phyloP scores from a whole-genome alignment of 1,140 invertebrate species.

The Leptopilina clavipes region DNA sequence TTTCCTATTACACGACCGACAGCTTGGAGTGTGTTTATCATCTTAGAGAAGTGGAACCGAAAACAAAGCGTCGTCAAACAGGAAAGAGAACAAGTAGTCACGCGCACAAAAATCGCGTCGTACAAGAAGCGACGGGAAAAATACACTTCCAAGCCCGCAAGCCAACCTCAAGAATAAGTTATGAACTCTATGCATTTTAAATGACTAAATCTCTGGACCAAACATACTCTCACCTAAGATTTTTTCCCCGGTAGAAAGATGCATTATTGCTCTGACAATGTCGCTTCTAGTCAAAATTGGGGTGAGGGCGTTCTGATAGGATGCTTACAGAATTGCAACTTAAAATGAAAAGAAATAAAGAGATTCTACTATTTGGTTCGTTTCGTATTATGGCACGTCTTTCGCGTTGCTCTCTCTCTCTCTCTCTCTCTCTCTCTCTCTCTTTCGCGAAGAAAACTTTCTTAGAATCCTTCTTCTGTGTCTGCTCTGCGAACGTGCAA shows the following conservation, averaged over 20 bases:
- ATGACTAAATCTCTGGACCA: constrained; percentile 68
- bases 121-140: constrained; percentile 35
- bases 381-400: background rate
- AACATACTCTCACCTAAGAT: constrained; percentile 61
- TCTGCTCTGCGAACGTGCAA: background rate
- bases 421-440: too few species aligned
- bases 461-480: background rate
- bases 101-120: constrained; percentile 40
- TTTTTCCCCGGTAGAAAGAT: constrained; percentile 55
- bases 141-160: constrained; percentile 43
- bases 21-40: constrained; percentile 33
- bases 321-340: background rate
- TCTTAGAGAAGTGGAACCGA: background rate
- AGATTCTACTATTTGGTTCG: background rate
- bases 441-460: constrained; percentile 10
- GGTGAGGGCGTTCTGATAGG: constrained; percentile 2
- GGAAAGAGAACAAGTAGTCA: constrained; percentile 41
- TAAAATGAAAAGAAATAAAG: background rate
- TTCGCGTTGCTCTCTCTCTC: background rate
- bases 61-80: constrained; percentile 8
- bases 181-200: constrained; percentile 71
- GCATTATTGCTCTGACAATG: constrained; percentile 68
- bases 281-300: constrained; percentile 42
- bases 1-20: constrained; percentile 17
- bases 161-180: constrained; percentile 63